Base-by-base conservation (phyloP, 35 echinoderm and acorn worm species). In the Chiridota heheva region DNA sequence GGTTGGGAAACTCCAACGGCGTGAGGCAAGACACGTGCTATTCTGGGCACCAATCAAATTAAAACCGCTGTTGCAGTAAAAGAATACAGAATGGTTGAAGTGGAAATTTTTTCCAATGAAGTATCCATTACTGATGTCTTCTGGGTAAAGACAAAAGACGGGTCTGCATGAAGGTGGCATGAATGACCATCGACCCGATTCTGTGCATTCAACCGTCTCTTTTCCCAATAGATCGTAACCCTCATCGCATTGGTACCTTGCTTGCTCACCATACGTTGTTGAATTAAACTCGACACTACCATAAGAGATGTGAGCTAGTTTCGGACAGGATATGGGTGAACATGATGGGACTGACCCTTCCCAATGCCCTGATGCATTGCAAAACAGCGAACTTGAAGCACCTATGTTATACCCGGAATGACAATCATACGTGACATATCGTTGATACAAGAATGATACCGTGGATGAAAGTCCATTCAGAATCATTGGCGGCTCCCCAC, bases 191-290 rank as follows among this genome's bases (percentile, higher is more conserved):
- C 33, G 6, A 4, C 82, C 92, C 39, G 58, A 45, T 58, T 60
- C 71, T 18, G 32, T 29, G 60, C 92, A 96, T 22, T 28, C 35
- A 12, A 82, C 42, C 17, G 29, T 59, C 5, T 72, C 17, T 0
- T 44, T 20, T 1, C 83, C 87, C 2, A 42, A 58, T 25, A 87
- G 40, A 4, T 70, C 62, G 44, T 87, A 96, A 5, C 92, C 92
- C 29, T 59, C 31, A 49, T 86, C 7, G 63, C 92, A 96, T 12
- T 59, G 17, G 44, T 90, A 96, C 6, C 0, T 53, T 45, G 77
- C 72, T 29, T 4, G 53, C 24, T 71, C 66, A 27, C 65, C 77
- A 62, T 76, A 96, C 4, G 77, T 85, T 16, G 53, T 60, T 26
- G 10, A 17, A 49, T 71, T 72, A 38, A 72, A 69, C 2, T n/a